phyloP scores from a whole-genome alignment of 2,797 vertebrate genomes.

The Lates japonicus region DNA sequence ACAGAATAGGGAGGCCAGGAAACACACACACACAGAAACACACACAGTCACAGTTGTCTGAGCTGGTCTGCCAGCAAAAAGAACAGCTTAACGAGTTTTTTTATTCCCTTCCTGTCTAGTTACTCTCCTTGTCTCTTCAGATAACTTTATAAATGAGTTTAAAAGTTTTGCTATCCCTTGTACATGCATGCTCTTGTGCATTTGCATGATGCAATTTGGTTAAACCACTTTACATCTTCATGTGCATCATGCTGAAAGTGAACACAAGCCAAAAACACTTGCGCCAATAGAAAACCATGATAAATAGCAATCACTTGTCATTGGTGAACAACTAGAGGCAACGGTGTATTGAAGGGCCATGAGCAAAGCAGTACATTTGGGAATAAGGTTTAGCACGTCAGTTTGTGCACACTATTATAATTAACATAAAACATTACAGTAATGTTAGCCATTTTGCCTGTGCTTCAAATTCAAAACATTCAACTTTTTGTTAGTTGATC shows the following conservation, averaged over 20 bases:
- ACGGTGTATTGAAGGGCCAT: not conserved
- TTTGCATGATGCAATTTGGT: not conserved
- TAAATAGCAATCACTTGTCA: not conserved
- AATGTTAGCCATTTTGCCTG: not conserved
- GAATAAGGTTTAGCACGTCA: not conserved
- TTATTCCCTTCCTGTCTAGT: slow-evolving; percentile 34
- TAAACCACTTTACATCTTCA: not conserved
- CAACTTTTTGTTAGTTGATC: not conserved
- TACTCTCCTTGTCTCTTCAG: not conserved
- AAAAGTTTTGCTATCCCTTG: slow-evolving; percentile 6
- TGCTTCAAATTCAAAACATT: not conserved
- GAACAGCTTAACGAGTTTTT: slow-evolving; percentile 55
- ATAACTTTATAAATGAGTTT: slow-evolving; percentile 13
- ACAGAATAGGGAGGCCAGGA: slow-evolving; percentile 50
- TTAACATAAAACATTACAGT: not conserved
- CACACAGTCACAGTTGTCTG: slow-evolving; percentile 45
- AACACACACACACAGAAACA: slow-evolving; percentile 30
- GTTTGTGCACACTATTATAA: not conserved
- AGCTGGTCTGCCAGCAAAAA: slow-evolving; percentile 35
- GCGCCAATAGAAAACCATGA: not conserved
- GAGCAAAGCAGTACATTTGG: not conserved
- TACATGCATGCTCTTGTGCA: not conserved
- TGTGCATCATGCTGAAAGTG: not conserved
- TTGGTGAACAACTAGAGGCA: not conserved
- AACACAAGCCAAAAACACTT: not conserved